Conservation (phyloP, 2,797 vertebrate species). For the Echiichthys vipera region DNA sequence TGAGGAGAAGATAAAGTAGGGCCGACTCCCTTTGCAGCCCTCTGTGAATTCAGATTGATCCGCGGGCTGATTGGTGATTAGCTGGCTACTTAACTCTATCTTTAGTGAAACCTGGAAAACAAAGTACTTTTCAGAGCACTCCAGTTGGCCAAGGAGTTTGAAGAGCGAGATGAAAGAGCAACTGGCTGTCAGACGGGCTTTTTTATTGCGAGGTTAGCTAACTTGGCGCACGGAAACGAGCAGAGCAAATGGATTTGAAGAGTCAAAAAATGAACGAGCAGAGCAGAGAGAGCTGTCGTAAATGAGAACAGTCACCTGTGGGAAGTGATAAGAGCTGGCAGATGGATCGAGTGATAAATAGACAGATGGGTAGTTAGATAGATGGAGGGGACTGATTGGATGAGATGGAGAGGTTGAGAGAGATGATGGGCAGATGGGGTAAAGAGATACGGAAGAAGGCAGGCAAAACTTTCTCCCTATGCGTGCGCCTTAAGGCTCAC, state of each 20-base stretch:
- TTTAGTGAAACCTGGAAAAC: conserved; percentile 50
- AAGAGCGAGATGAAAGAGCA: conserved; percentile 62
- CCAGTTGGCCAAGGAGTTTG: conserved; percentile 37
- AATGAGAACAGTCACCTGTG: conserved; percentile 77
- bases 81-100: conserved; percentile 39
- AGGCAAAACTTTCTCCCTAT: conserved; percentile 53
- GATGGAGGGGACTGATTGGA: conserved; percentile 63
- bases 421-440: conserved; percentile 70
- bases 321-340: conserved; percentile 76
- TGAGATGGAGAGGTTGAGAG: conserved; percentile 61
- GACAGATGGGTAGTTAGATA: conserved; percentile 79
- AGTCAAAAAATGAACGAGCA: conserved; percentile 38
- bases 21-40: conserved; percentile 1
- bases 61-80: conserved; percentile 65
- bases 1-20: conserved; percentile 22
- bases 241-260: conserved; percentile 57
- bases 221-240: conserved; percentile 32
- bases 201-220: conserved; percentile 37
- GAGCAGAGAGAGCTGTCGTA: conserved; percentile 44
- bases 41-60: conserved; percentile 53
- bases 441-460: conserved; percentile 65
- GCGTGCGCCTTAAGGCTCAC: conserved; percentile 47
- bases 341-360: conserved; percentile 71
- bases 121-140: conserved; percentile 38
- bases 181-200: conserved; percentile 41